phyloP scores from a whole-genome alignment of 2,113 vertebrate genomes.

The Pseudorhombus dupliciocellatus region DNA sequence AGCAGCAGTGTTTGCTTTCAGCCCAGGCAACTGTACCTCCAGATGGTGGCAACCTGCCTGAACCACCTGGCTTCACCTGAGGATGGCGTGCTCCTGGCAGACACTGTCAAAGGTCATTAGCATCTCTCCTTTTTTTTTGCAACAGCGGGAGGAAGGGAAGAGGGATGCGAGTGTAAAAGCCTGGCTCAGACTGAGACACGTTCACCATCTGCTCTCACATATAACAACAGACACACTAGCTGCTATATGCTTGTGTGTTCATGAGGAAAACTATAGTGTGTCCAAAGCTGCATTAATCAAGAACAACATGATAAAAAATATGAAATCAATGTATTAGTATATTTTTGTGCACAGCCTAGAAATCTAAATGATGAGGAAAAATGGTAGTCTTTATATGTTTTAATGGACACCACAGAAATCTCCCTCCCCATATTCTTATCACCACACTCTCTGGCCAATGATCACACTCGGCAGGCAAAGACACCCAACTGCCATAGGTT shows the following conservation, averaged over 20 bases:
- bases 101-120: constrained; percentile 46
- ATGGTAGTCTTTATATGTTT: neutral
- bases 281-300: constrained; percentile 2
- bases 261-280: neutral
- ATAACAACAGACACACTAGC: constrained; percentile 2
- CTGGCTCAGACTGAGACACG: constrained; percentile 31
- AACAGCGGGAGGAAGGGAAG: constrained; percentile 15
- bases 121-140: constrained; percentile 17
- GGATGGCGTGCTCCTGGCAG: constrained; percentile 37
- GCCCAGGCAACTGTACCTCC: constrained; percentile 13
- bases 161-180: constrained; percentile 20
- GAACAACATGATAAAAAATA: neutral
- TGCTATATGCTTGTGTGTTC: constrained; percentile 18
- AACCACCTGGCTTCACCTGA: constrained; percentile 49
- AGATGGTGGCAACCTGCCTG: constrained; percentile 34
- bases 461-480: constrained; percentile 3
- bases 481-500: constrained; percentile 17
- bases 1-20: constrained; percentile 11
- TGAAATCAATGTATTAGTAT: neutral
- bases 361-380: no score
- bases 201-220: constrained; percentile 44
- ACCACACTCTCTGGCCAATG: neutral
- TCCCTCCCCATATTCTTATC: neutral
- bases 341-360: no score
- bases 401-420: constrained; percentile 2